Conservation (phyloP, 2,797 vertebrate species). For the Falco columbarius region DNA sequence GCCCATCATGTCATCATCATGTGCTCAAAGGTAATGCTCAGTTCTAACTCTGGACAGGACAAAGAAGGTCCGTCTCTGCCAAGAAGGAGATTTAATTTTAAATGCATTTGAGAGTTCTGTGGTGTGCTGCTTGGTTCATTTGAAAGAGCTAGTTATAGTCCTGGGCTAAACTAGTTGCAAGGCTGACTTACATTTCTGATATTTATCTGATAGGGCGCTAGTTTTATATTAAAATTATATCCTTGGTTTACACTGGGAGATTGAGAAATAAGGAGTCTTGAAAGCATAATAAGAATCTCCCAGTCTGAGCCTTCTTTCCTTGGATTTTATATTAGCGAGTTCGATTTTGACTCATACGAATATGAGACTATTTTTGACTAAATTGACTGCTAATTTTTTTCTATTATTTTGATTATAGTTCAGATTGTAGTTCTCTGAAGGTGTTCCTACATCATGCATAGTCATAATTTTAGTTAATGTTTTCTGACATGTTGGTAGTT, state of each 20-base stretch:
- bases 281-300: neutral
- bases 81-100: neutral
- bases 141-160: neutral
- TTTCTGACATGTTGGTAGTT: neutral
- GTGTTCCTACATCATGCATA: neutral
- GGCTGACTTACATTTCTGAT: neutral
- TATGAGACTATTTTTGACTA: too few species aligned
- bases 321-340: neutral
- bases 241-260: neutral
- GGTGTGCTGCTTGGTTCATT: neutral
- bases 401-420: neutral
- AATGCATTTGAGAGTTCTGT: neutral
- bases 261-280: neutral
- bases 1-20: rapidly evolving
- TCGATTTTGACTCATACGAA: neutral
- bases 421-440: neutral
- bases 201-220: neutral
- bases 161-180: neutral
- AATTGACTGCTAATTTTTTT: neutral
- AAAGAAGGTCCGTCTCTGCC: neutral
- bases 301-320: neutral
- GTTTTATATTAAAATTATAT: neutral
- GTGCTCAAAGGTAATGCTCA: neutral
- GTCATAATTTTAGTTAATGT: neutral
- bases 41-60: neutral